Percentiles rank a stretch among this genome's conserved stretches.
These are phyloP conservation scores for Heteromyza rotundicornis DNA, from an alignment of 2,888 invertebrate genomes.

Conservation along the genomic window DNA sequence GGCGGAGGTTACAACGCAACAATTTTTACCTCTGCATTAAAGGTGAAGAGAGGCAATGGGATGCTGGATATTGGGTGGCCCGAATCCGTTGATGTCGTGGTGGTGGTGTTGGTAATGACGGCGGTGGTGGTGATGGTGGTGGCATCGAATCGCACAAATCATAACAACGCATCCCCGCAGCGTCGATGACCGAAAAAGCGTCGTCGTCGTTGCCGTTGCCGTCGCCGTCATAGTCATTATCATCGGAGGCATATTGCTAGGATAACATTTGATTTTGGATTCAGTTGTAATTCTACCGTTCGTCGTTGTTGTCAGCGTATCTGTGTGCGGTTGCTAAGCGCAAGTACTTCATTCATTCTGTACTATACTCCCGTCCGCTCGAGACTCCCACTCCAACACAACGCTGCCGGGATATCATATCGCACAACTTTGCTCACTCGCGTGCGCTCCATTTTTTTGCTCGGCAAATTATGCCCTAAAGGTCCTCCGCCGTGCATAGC, in stretches of 20 bases:
- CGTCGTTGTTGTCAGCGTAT: slow-evolving; percentile 53
- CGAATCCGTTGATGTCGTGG: slow-evolving; percentile 26
- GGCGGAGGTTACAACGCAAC: background rate
- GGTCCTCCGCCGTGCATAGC: slow-evolving; percentile 15
- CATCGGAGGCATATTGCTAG: slow-evolving; percentile 61
- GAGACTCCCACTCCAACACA: no score
- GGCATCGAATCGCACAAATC: slow-evolving; percentile 36
- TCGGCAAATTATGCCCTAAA: background rate
- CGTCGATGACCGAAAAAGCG: slow-evolving; percentile 25
- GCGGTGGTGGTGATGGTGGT: slow-evolving; percentile 21
- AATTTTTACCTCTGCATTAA: slow-evolving; percentile 13
- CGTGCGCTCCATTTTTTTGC: background rate
- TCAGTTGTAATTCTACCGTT: slow-evolving; percentile 65
- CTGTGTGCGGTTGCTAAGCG: slow-evolving; percentile 57
- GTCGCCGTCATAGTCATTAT: slow-evolving; percentile 45
- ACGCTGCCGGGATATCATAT: background rate
- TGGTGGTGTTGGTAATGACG: slow-evolving; percentile 22
- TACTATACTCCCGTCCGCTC: no score
- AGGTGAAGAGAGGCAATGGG: slow-evolving; percentile 12
- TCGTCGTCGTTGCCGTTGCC: slow-evolving; percentile 34
- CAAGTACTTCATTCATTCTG: slow-evolving; percentile 31
- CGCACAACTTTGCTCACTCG: no score
- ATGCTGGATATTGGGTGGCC: slow-evolving; percentile 41
- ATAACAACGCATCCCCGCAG: slow-evolving; percentile 42
- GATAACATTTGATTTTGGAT: slow-evolving; percentile 63